Base-by-base conservation (phyloP, 92 coral and sea anemone genomes). In the Meandrina meandrites region DNA sequence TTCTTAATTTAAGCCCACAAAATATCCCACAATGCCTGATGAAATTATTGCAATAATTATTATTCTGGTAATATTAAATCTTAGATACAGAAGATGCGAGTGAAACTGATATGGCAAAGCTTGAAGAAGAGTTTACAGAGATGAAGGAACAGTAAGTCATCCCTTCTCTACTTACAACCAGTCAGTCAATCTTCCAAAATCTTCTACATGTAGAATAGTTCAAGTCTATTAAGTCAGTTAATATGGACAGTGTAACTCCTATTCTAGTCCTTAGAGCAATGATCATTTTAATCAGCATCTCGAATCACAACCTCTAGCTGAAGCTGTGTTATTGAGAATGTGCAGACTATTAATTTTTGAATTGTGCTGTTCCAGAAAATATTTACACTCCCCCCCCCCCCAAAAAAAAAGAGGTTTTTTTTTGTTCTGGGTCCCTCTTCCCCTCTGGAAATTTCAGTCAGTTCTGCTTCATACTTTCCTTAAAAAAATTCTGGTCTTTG, bases 1-100 rank as follows among this genome's bases (percentile, higher is more conserved):
- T n/a, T n/a, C n/a, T n/a, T 2, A 40, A 2, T 40, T 40, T 40
- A 2, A 40, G 45, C 45, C 45, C 45, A 40, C 45, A 2, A 2
- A 40, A 40, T 40, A 2, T 40, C 6, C 45, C 45, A 40, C 53
- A 48, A 48, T 48, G 14, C 53, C 53, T 13, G 14, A 48, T 48
- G 53, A 48, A 48, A 48, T 32, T 32, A 22, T 73, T 15, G 22
- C 1, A 40, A 28, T 64, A 24, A 64, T 18, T 24, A 64, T 18
- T 24, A 22, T 64, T 31, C 17, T 35, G 48, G 35, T 40, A 35
- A 70, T 6, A 36, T 73, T 73, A 17, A 73, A 36, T 31, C 35
- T 54, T 71, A 97, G 99, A 95, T 81, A 97, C 99, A 78, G 99
- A 97, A 87, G 99, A 97, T 97, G 99, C 99, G 45, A 97, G 99